Conservation (phyloP, 2,113 vertebrate species). For the Xenotilapia flavipinnis region DNA sequence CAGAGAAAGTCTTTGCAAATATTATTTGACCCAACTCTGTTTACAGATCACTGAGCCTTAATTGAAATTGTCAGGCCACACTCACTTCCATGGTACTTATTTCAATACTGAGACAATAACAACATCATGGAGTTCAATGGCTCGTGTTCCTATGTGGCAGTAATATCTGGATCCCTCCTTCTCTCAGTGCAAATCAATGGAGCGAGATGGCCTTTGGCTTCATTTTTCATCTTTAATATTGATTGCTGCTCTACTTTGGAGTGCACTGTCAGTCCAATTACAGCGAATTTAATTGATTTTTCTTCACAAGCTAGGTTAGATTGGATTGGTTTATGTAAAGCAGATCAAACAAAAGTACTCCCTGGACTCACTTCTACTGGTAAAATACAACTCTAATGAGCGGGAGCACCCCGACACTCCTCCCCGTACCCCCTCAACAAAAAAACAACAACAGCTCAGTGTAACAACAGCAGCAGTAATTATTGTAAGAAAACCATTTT, state of each 20-base stretch:
- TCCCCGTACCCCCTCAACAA: background rate
- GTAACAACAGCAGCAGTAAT: background rate
- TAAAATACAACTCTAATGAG: slow-evolving; percentile 71
- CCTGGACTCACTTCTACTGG: slow-evolving; percentile 55
- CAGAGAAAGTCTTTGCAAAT: slow-evolving; percentile 18
- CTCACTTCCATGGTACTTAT: slow-evolving; percentile 40
- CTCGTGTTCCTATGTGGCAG: slow-evolving; percentile 58
- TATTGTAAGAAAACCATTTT: background rate
- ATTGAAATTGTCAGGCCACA: slow-evolving; percentile 47
- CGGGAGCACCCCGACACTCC: slow-evolving; percentile 26
- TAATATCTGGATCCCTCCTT: slow-evolving; percentile 52
- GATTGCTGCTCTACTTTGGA: slow-evolving; percentile 65
- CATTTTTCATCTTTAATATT: slow-evolving; percentile 74
- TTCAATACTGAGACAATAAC: slow-evolving; percentile 61
- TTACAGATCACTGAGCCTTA: slow-evolving; percentile 54
- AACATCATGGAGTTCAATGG: slow-evolving; percentile 55
- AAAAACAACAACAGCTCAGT: background rate
- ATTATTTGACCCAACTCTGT: slow-evolving; percentile 29
- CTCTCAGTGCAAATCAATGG: slow-evolving; percentile 66
- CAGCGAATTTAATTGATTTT: slow-evolving; percentile 72
- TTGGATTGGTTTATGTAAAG: slow-evolving; percentile 74
- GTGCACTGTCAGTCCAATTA: slow-evolving; percentile 74
- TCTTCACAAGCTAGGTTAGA: slow-evolving; percentile 64
- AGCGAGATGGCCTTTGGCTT: slow-evolving; percentile 67
- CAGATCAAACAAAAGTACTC: slow-evolving; percentile 68